phyloP scores from a whole-genome alignment of 2,113 vertebrate species.

The Thalassarche chlororhynchos region DNA sequence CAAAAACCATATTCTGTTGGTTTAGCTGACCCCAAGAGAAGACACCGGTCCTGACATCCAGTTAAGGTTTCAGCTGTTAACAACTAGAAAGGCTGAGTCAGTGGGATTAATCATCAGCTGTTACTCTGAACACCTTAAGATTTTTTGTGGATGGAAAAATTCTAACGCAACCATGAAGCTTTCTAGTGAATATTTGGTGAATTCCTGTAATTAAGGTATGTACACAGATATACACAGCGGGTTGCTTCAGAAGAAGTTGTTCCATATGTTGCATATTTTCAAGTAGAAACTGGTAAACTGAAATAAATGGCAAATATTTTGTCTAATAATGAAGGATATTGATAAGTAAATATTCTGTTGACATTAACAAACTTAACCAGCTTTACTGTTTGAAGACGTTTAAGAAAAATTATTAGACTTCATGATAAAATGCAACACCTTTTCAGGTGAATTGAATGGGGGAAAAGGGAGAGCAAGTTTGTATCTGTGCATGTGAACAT shows the following conservation, averaged over 20 bases:
- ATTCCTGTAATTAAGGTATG: background rate
- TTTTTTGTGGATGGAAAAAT: background rate
- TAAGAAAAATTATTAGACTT: background rate
- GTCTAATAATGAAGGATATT: background rate
- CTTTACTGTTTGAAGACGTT: background rate
- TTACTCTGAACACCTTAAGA: background rate
- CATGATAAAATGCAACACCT: background rate
- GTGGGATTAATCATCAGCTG: background rate
- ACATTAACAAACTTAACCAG: background rate
- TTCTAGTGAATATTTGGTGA: background rate
- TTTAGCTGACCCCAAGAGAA: background rate
- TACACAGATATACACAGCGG: rapidly evolving
- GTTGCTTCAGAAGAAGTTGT: background rate
- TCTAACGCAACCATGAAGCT: background rate
- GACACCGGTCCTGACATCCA: background rate
- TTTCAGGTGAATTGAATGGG: background rate
- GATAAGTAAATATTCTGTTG: background rate
- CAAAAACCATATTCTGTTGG: background rate
- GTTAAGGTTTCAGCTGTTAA: background rate
- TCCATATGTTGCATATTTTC: background rate
- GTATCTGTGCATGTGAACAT: background rate
- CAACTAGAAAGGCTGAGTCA: background rate
- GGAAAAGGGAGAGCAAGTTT: background rate
- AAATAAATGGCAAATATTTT: background rate
- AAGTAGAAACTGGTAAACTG: background rate